phyloP scores from a whole-genome alignment of 2,113 vertebrate genomes.

The Hemicordylus capensis region DNA sequence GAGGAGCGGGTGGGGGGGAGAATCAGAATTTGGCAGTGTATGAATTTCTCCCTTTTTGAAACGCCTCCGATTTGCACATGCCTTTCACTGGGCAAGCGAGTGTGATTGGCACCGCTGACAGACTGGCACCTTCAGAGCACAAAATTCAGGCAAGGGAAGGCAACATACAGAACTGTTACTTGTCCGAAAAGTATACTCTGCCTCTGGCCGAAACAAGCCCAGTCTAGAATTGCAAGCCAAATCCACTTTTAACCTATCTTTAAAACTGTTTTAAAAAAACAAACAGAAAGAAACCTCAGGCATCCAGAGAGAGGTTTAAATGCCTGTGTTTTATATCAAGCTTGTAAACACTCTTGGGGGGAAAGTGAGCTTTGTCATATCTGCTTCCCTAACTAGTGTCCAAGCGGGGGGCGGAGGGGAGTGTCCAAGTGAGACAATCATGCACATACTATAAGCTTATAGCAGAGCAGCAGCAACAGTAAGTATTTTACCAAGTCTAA shows the following conservation, averaged over 20 bases:
- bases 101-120: neutral
- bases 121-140: neutral
- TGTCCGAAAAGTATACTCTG: constrained; percentile 22
- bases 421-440: neutral
- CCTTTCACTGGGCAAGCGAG: neutral
- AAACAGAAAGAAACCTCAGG: neutral
- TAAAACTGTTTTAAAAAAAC: too few relatives aligned
- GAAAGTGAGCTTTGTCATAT: neutral
- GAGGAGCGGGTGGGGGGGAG: neutral
- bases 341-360: constrained; percentile 26
- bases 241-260: constrained; percentile 25
- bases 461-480: neutral
- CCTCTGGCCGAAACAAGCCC: neutral
- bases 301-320: constrained; percentile 24
- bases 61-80: neutral
- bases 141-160: constrained; percentile 1
- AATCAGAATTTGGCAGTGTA: neutral
- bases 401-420: neutral
- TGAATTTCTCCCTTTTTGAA: neutral
- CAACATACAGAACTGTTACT: constrained; percentile 14
- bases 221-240: neutral
- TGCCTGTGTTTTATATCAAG: constrained; percentile 7
- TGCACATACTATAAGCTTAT: neutral
- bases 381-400: neutral
- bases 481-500: neutral